These are phyloP conservation scores for Pseudonaja textilis DNA, from an alignment of 2,113 vertebrate species.

Conservation along the genomic window DNA sequence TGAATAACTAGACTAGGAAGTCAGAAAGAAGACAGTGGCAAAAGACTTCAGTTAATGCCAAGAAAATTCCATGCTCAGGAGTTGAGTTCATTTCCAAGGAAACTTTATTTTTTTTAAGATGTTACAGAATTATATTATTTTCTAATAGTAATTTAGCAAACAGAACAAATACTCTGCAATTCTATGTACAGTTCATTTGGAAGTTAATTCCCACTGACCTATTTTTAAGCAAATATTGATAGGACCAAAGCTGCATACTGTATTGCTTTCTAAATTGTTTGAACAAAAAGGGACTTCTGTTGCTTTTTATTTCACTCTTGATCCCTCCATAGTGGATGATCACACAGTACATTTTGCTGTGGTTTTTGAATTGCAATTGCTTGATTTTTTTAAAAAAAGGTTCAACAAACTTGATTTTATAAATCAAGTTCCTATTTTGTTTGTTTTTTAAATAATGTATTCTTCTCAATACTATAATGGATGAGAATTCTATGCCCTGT, in stretches of 20 bases:
- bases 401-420: background rate
- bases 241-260: background rate
- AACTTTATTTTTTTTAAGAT: background rate
- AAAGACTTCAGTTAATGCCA: background rate
- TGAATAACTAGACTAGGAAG: background rate
- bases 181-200: background rate
- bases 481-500: background rate
- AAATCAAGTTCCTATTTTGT: background rate
- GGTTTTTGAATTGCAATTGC: background rate
- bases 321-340: background rate
- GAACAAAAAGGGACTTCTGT: background rate
- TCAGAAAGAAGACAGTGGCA: background rate
- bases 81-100: background rate
- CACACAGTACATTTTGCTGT: background rate
- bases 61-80: background rate
- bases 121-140: background rate
- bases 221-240: background rate
- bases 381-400: background rate
- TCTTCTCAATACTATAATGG: background rate
- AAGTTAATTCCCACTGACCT: background rate
- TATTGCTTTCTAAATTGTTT: background rate
- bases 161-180: background rate
- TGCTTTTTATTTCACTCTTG: background rate
- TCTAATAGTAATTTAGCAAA: background rate
- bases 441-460: background rate